Base-by-base conservation (phyloP, 2,888 invertebrate species). In the Heliconius charithonia region DNA sequence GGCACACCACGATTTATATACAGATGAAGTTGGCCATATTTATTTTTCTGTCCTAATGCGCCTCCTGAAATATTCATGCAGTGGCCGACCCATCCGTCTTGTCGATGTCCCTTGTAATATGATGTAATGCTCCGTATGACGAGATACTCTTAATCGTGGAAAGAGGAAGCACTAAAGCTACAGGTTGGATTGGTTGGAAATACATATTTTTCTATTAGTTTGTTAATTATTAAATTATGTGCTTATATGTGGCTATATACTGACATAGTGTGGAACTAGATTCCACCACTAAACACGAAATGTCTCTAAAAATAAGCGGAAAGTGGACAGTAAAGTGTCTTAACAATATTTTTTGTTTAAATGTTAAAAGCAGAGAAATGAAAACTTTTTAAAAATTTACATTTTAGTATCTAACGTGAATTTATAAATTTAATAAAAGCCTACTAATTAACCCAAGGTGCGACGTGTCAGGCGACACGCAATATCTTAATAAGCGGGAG, bases 1-100 rank as follows among this genome's bases (percentile, higher is more conserved):
- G 86, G 85, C 86, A 86, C 86, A 89, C 90, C 86, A 90, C 92
- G 92, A 93, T 93, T 93, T 93, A 93, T 93, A 92, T 90, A 93
- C 91, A 91, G 91, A 92, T 91, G 87, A 90, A 91, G 91, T 90
- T 90, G 86, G 88, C 89, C 91, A 91, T 93, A 93, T 94, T 93
- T 94, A 93, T 93, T 93, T 93, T 93, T 92, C 91, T 90, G 90
- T 89, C 92, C 92, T 93, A 93, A 94, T 93, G 91, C 91, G 88
- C 86, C 90, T 91, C 85, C 87, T 94, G 93, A 94, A 93, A 94
- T 94, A 94, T 94, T 94, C 93, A 94, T 94, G 89, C 85, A 88
- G 88, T 93, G 91, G 89, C 92, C 93, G 89, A 85, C 85, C 90
- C 91, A 92, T 93, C 90, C 89, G 89, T 93, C 92, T 92, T 90